phyloP scores from a whole-genome alignment of 1,140 invertebrate genomes.

The Lepidurus apus region DNA sequence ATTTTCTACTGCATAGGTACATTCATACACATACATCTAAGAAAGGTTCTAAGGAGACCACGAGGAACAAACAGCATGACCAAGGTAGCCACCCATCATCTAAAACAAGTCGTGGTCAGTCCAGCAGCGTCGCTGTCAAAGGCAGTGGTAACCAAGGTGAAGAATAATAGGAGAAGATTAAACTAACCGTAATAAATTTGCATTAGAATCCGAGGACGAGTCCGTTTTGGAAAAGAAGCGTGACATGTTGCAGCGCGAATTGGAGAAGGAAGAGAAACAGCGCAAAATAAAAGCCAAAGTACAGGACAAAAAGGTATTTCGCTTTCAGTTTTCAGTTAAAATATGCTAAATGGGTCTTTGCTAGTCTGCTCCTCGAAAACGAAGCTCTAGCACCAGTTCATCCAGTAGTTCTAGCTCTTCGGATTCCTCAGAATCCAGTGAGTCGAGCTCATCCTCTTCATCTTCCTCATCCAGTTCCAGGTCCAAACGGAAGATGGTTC shows the following conservation, averaged over 20 bases:
- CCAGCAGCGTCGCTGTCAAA: conserved; percentile 17
- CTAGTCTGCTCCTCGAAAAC: not conserved
- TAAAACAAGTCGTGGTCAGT: conserved; percentile 5
- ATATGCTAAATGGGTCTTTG: conserved; percentile 43
- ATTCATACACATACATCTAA: conserved; percentile 63
- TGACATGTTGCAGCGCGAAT: conserved; percentile 66
- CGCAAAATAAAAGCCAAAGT: conserved; percentile 30
- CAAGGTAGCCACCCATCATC: conserved; percentile 23
- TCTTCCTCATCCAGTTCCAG: conserved; percentile 44
- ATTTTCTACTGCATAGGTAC: conserved; percentile 47
- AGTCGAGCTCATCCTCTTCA: conserved; percentile 48
- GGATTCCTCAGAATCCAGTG: conserved; percentile 33
- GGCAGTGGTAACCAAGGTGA: conserved; percentile 23
- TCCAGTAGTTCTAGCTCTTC: conserved; percentile 46
- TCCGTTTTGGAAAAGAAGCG: conserved; percentile 69
- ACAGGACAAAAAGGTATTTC: conserved; percentile 39
- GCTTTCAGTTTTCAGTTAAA: conserved; percentile 42
- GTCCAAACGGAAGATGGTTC: not conserved
- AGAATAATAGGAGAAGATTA: conserved; percentile 55
- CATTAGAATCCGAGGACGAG: conserved; percentile 74
- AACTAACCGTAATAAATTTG: conserved; percentile 64
- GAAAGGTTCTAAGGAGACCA: conserved; percentile 63
- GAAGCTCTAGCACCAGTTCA: conserved; percentile 50
- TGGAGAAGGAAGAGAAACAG: conserved; percentile 59
- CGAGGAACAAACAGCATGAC: conserved; percentile 58